Percentiles rank a stretch among this genome's conserved stretches.
These are phyloP conservation scores for Eumerus sabulonum DNA, from an alignment of 2,888 invertebrate species.

Conservation along the genomic window DNA sequence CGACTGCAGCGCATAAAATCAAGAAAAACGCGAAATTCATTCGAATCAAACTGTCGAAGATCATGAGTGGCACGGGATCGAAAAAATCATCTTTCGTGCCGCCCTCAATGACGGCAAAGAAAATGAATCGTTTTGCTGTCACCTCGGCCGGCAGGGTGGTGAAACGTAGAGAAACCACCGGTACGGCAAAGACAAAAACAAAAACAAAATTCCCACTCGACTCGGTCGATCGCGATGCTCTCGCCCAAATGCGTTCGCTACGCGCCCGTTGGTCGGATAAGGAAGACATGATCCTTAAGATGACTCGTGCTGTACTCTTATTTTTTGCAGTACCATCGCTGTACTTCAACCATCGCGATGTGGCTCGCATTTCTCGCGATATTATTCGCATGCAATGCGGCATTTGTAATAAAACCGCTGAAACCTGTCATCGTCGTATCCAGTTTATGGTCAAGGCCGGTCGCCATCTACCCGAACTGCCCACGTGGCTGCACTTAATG, in stretches of 20 bases:
- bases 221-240: slow-evolving; percentile 83
- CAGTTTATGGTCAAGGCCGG: slow-evolving; percentile 82
- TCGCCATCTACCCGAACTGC: slow-evolving; percentile 81
- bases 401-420: slow-evolving; percentile 84
- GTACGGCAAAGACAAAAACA: background rate
- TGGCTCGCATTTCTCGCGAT: slow-evolving; percentile 81
- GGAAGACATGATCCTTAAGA: slow-evolving; percentile 85
- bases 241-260: slow-evolving; percentile 82
- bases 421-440: slow-evolving; percentile 84
- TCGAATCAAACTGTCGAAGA: slow-evolving; percentile 47
- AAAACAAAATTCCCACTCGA: slow-evolving; percentile 79
- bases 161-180: slow-evolving; percentile 41
- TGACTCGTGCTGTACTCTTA: slow-evolving; percentile 83
- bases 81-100: slow-evolving; percentile 14
- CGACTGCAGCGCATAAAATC: slow-evolving; percentile 41
- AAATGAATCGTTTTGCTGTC: slow-evolving; percentile 37
- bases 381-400: slow-evolving; percentile 80
- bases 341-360: slow-evolving; percentile 72
- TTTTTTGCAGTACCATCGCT: slow-evolving; percentile 79
- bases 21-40: slow-evolving; percentile 39
- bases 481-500: slow-evolving; percentile 82
- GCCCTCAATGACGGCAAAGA: slow-evolving; percentile 29
- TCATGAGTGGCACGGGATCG: slow-evolving; percentile 13
- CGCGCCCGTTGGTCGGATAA: slow-evolving; percentile 83
- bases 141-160: slow-evolving; percentile 33